Evolutionary conservation across 2,888 invertebrate species (phyloP).

Genomic region (Eristalis intricaria): DNA sequence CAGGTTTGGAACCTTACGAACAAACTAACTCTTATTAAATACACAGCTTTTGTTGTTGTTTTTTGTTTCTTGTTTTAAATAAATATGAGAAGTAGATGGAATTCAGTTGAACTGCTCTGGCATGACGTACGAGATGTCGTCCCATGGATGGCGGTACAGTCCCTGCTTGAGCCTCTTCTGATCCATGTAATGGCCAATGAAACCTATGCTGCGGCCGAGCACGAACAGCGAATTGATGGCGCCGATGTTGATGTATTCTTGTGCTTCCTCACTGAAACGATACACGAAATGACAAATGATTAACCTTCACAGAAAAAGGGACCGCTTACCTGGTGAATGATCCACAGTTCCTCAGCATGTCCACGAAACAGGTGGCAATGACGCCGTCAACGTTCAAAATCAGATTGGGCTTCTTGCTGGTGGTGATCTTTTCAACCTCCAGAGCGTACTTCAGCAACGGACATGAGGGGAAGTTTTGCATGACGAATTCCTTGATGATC

Average conservation of each 20-base stretch:
- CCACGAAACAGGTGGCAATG: slow-evolving; percentile 98
- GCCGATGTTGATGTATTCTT: slow-evolving; percentile 98
- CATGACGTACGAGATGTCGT: slow-evolving; percentile 89
- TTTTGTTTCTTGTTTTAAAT: slow-evolving; percentile 53
- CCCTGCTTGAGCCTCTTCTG: slow-evolving; percentile 99
- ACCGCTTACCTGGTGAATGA: slow-evolving; percentile 90
- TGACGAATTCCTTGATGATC: slow-evolving; percentile 97
- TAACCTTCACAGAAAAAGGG: neutral
- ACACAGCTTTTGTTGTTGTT: slow-evolving; percentile 45
- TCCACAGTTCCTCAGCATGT: slow-evolving; percentile 95
- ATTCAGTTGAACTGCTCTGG: slow-evolving; percentile 81
- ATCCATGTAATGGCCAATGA: slow-evolving; percentile 99
- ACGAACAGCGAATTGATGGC: slow-evolving; percentile 99
- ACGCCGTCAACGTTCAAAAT: slow-evolving; percentile 99
- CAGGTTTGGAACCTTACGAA: slow-evolving; percentile 41
- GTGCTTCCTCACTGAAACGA: slow-evolving; percentile 92
- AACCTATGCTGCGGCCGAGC: slow-evolving; percentile 98
- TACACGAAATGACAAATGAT: too few relatives aligned
- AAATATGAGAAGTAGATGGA: slow-evolving; percentile 59
- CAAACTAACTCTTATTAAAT: slow-evolving; percentile 59
- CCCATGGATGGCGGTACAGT: slow-evolving; percentile 99
- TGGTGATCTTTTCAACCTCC: slow-evolving; percentile 99
- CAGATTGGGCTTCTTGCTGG: slow-evolving; percentile 99
- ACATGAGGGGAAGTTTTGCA: slow-evolving; percentile 95
- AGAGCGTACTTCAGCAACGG: slow-evolving; percentile 97